phyloP scores from a whole-genome alignment of 2,888 invertebrate genomes.

The Epirrhoe tristata region DNA sequence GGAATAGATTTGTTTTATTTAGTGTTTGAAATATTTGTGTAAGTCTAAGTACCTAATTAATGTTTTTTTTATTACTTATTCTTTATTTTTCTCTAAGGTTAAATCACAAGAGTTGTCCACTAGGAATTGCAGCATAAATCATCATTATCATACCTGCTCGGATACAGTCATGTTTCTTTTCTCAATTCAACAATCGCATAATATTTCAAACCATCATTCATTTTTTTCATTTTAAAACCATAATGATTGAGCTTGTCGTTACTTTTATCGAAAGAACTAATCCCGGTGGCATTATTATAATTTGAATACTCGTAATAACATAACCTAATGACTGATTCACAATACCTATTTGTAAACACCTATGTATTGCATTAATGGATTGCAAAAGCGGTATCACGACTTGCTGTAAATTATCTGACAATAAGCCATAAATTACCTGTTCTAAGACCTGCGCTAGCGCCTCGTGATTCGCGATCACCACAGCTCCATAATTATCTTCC shows the following conservation, averaged over 20 bases:
- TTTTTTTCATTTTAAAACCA: no score
- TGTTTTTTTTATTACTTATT: no score
- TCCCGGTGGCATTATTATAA: background rate
- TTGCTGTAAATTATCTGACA: conserved; percentile 46
- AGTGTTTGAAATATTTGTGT: background rate
- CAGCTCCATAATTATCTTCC: conserved; percentile 96
- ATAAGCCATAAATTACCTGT: conserved; percentile 86
- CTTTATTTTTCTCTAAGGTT: no score
- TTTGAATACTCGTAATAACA: background rate
- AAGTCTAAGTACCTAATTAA: no score
- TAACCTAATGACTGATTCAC: background rate
- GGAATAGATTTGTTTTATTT: conserved; percentile 31
- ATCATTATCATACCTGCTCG: no score
- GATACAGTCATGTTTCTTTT: no score
- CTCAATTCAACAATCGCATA: no score
- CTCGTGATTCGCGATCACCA: conserved; percentile 95
- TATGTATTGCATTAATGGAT: conserved; percentile 30
- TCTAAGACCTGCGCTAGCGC: conserved; percentile 95
- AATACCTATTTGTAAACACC: no score
- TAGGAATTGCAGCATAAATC: no score
- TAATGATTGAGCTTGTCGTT: no score
- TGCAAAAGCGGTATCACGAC: conserved; percentile 38
- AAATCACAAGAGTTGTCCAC: no score
- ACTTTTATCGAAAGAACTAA: background rate
- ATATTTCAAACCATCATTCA: no score